Evolutionary conservation across 1,140 invertebrate species (phyloP).

Genomic region (Ceratoteleas bidentatus): DNA sequence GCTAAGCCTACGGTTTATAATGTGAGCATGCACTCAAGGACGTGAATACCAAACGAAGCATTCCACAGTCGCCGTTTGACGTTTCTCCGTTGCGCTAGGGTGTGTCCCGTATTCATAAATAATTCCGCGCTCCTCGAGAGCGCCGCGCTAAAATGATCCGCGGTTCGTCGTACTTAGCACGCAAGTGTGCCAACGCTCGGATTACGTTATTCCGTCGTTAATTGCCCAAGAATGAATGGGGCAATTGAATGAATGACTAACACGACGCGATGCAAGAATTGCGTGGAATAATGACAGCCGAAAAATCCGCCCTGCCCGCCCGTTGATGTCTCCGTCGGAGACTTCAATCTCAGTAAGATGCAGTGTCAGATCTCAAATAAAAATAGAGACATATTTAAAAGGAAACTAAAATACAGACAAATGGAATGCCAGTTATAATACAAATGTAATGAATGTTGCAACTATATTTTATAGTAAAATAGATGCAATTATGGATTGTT

Average conservation of each 20-base stretch:
- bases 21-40: conserved; percentile 70
- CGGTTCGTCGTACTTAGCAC: conserved; percentile 31
- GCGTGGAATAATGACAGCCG: conserved; percentile 6
- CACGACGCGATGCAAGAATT: conserved; percentile 29
- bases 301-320: background rate
- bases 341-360: too few relatives aligned
- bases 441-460: too few relatives aligned
- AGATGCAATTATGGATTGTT: too few relatives aligned
- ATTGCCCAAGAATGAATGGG: conserved; percentile 54
- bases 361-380: too few relatives aligned
- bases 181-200: conserved; percentile 47
- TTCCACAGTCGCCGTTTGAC: conserved; percentile 69
- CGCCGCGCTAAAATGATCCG: conserved; percentile 43
- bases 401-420: too few relatives aligned
- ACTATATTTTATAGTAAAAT: too few relatives aligned
- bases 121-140: conserved; percentile 63
- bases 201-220: conserved; percentile 52
- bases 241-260: conserved; percentile 45
- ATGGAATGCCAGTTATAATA: too few relatives aligned
- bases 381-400: too few relatives aligned
- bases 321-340: background rate
- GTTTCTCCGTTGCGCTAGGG: conserved; percentile 64
- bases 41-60: conserved; percentile 70
- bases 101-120: conserved; percentile 70
- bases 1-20: conserved; percentile 54